Conservation (phyloP, 2,797 vertebrate genomes). For the Labeo calbasu region DNA sequence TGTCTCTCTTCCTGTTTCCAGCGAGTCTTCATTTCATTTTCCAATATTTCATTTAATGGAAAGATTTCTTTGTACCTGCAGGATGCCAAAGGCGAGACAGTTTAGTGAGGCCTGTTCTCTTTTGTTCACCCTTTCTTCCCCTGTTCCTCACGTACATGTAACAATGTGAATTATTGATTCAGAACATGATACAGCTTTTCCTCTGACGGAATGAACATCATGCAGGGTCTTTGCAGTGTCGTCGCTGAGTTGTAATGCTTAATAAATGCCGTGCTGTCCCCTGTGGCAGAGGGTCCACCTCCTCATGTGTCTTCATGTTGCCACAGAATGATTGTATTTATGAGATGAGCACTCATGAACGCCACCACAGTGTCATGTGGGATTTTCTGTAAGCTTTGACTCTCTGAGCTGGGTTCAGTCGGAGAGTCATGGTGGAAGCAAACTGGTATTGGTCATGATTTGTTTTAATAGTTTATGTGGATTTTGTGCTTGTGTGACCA, state of each 20-base stretch:
- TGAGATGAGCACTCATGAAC: neutral
- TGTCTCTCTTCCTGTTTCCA: conserved; percentile 56
- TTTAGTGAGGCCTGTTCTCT: conserved; percentile 8
- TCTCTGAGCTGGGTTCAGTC: neutral
- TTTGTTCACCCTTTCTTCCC: neutral
- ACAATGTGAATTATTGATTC: conserved; percentile 30
- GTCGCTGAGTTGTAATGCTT: neutral
- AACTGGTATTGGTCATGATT: neutral
- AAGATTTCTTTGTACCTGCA: conserved; percentile 23
- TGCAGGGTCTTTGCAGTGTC: neutral
- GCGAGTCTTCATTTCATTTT: conserved; percentile 13
- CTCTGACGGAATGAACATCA: conserved; percentile 1
- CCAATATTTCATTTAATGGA: conserved; percentile 44
- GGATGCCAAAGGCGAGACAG: conserved; percentile 3
- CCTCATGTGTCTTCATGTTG: neutral
- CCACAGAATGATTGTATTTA: neutral
- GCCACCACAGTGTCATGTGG: neutral
- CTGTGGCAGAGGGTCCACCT: neutral
- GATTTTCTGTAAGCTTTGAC: conserved; percentile 17
- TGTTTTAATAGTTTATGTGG: neutral
- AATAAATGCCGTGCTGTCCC: neutral
- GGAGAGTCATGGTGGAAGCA: neutral
- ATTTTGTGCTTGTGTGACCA: neutral
- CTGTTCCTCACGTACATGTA: conserved; percentile 12
- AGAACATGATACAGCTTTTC: conserved; percentile 14